Evolutionary conservation across 2,113 vertebrate genomes (phyloP), one percentile per base, ranked within the genome.

Genomic region (Martes martes): DNA sequence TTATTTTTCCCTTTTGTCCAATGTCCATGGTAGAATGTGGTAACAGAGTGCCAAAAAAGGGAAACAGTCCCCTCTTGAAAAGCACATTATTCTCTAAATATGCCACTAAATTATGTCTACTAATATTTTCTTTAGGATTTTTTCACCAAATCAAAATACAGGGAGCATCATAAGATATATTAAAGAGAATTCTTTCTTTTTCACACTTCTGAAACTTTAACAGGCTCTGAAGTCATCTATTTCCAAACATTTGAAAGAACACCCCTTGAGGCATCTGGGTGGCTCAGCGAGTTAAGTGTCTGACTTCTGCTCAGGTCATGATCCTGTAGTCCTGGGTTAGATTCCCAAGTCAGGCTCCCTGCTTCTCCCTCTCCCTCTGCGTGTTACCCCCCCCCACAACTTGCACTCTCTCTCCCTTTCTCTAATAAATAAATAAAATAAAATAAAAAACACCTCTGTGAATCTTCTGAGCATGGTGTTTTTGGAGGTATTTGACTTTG

Each of bases 371-470:
- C 67, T 69, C 33, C 16, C 63, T 65, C 63, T 65, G 31, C 1
- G 13, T 33, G 31, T 31, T 15, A 1, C 28, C 63, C 14, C 31
- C 63, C 28, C 1, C 63, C 6, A 3, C 63, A 0, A 0, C 26
- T 33, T 65, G 63, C 16, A n/a, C 33, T 69, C 7, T 69, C 33
- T 69, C 16, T 69, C 16, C n/a, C 33, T 19, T 33, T 69, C 33
- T 67, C 15, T n/a, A 19, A 69, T 69, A n/a, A n/a, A n/a, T 18
- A 69, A 69, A 69, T 69, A 33, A n/a, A 69, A 69, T 69, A 19
- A n/a, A 69, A n/a, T n/a, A n/a, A n/a, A 65, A n/a, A 19, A 69
- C 16, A 50, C 10, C 3, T 67, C 15, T 50, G 1, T 8, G 16
- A 88, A 13, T 67, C 21, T 84, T 93, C 24, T 85, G 50, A 94